Evolutionary conservation across 2,797 vertebrate genomes (phyloP), one percentile per base, ranked within the genome.

Genomic region (Numenius phaeopus): DNA sequence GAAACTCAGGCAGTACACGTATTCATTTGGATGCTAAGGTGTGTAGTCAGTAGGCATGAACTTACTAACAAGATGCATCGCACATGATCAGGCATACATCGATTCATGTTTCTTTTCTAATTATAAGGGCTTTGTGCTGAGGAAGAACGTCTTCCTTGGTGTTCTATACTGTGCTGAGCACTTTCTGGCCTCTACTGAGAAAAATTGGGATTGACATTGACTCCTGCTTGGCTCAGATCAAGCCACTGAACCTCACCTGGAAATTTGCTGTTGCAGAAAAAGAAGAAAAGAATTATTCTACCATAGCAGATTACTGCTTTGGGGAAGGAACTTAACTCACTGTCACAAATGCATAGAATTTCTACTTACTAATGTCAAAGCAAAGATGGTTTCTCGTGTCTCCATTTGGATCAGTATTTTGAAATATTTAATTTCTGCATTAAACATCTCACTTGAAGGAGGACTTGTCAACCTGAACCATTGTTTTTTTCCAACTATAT

Each of bases 171-270:
- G 40, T 85, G 52, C 75, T 80, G 55, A 84, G 55, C 27, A 32
- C 37, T 82, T 93, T 62, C 54, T 93, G 70, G 23, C 50, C 44
- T 82, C 77, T 79, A 11, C 58, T 87, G 90, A 91, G 69, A 62
- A 83, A 85, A 93, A 96, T 91, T 69, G 81, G 37, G 57, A 65
- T 81, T 96, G 94, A 95, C 94, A 86, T 69, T 92, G 64, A 85
- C 64, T 96, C 72, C 69, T 91, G 49, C 71, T 79, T 30, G 7
- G 34, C 90, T 94, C 94, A 78, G 49, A 87, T 92, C 76, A 94
- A 95, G 58, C 37, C 72, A 78, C 69, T 87, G 94, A 94, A 62
- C 34, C 72, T 89, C 84, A 97, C 94, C 92, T 94, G 79, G 67
- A 91, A 76, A 96, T 91, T 85, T 89, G 49, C 81, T 92, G 81